These are phyloP conservation scores for Idaea aversata DNA, from an alignment of 2,888 invertebrate genomes.

Conservation along the genomic window DNA sequence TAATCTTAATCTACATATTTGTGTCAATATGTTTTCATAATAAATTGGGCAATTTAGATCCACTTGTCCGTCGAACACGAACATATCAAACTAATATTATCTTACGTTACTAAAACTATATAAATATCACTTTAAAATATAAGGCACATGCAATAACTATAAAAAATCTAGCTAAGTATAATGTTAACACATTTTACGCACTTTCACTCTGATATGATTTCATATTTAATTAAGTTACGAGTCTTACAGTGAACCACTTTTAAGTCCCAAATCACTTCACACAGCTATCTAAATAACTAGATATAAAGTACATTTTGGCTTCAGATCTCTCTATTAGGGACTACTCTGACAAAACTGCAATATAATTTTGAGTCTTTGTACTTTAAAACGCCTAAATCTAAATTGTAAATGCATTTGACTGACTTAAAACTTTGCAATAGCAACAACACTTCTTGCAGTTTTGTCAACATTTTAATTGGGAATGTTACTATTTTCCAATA, in stretches of 20 bases:
- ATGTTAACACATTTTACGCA: constrained; percentile 35
- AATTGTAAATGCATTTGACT: constrained; percentile 69
- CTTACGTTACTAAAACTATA: constrained; percentile 32
- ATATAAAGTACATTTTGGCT: constrained; percentile 59
- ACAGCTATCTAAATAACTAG: constrained; percentile 19
- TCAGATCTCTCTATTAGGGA: constrained; percentile 46
- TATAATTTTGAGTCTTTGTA: constrained; percentile 66
- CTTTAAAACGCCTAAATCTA: constrained; percentile 67
- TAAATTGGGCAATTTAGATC: neutral
- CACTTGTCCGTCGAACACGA: neutral
- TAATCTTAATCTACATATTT: constrained; percentile 45
- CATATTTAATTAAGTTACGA: constrained; percentile 36
- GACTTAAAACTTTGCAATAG: constrained; percentile 53
- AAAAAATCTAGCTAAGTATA: constrained; percentile 34
- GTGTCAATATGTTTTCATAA: constrained; percentile 5
- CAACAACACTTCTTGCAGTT: constrained; percentile 45
- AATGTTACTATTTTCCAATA: constrained; percentile 50
- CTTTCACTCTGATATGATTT: constrained; percentile 45
- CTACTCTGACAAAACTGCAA: constrained; percentile 52
- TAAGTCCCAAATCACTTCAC: constrained; percentile 31
- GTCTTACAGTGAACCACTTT: constrained; percentile 55
- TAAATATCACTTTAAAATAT: constrained; percentile 55
- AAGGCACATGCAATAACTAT: constrained; percentile 61
- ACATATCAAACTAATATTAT: constrained; percentile 23
- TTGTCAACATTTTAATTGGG: constrained; percentile 51